Percentiles rank a stretch among this genome's conserved stretches.
phyloP scores from a whole-genome alignment of 1,140 invertebrate genomes.

The honey bee (Apis mellifera) region DNA sequence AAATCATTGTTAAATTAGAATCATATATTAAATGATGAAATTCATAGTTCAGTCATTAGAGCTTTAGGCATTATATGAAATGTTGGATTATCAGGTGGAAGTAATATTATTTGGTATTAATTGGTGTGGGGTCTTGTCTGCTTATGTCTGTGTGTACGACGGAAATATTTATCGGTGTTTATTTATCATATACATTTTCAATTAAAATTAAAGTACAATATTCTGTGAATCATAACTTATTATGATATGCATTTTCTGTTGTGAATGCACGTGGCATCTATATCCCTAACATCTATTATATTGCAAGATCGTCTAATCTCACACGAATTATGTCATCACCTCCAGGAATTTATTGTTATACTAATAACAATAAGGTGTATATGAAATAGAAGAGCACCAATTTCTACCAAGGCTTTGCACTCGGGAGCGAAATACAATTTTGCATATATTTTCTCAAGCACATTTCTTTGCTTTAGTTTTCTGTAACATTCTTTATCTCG shows the following conservation, averaged over 20 bases:
- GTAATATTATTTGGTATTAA: slow-evolving; percentile 69
- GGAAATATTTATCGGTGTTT: slow-evolving; percentile 35
- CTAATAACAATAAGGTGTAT: slow-evolving; percentile 9
- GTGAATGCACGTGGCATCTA: slow-evolving; percentile 36
- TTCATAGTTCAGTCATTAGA: slow-evolving; percentile 52
- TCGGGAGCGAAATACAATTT: slow-evolving; percentile 52
- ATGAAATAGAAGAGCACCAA: slow-evolving; percentile 59
- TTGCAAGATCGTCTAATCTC: slow-evolving; percentile 38
- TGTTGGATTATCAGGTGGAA: slow-evolving; percentile 39
- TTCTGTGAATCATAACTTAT: slow-evolving; percentile 8
- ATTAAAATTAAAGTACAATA: slow-evolving; percentile 17
- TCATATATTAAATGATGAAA: background rate
- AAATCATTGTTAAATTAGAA: slow-evolving; percentile 5
- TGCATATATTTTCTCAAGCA: slow-evolving; percentile 38
- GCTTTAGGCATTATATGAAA: slow-evolving; percentile 50
- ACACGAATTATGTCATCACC: slow-evolving; percentile 15
- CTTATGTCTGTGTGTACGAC: slow-evolving; percentile 67
- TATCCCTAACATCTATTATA: slow-evolving; percentile 37
- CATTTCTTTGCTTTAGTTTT: slow-evolving; percentile 56
- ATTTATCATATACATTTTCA: slow-evolving; percentile 3
- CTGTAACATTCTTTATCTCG: slow-evolving; percentile 54
- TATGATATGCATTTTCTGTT: slow-evolving; percentile 33
- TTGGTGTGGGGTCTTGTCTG: slow-evolving; percentile 73
- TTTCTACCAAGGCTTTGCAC: slow-evolving; percentile 67
- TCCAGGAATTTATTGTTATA: background rate